These are phyloP conservation scores for Bergia sp. DNA, from an alignment of 92 coral and sea anemone species.

Conservation along the genomic window DNA sequence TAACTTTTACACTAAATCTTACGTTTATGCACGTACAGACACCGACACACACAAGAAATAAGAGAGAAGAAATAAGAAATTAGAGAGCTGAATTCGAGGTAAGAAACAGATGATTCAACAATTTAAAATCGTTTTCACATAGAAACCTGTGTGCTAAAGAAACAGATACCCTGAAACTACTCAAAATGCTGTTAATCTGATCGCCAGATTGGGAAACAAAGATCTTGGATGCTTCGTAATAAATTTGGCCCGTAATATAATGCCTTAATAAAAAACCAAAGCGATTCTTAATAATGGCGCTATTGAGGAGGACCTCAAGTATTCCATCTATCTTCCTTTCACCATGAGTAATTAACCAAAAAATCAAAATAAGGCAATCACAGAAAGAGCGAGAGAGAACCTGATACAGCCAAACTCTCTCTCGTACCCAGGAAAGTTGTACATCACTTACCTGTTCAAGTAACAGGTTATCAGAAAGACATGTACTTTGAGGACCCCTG, in stretches of 20 bases:
- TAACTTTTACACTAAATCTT: neutral
- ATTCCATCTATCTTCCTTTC: neutral
- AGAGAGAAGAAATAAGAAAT: neutral
- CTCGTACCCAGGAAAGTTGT: neutral
- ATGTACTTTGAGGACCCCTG: slow-evolving; percentile 22
- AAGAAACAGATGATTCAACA: too few species aligned
- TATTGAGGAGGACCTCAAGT: too few species aligned
- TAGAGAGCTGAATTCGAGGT: too few species aligned
- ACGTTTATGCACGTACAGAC: neutral
- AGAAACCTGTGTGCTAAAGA: too few species aligned
- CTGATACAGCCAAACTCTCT: neutral
- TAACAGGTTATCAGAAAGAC: neutral
- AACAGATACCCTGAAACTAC: too few species aligned
- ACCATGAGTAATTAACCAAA: neutral
- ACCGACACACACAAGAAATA: neutral
- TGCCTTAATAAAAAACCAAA: too few species aligned
- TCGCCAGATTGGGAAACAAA: too few species aligned
- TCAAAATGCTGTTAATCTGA: too few species aligned
- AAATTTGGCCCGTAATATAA: too few species aligned
- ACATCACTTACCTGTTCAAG: neutral
- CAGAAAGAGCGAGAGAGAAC: neutral
- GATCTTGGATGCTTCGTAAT: too few species aligned
- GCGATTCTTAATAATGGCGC: too few species aligned
- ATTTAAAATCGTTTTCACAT: too few species aligned
- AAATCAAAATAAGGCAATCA: neutral